Evolutionary conservation across 2,797 vertebrate genomes (phyloP), one percentile per base, ranked within the genome.

Genomic region (Tadarida brasiliensis): DNA sequence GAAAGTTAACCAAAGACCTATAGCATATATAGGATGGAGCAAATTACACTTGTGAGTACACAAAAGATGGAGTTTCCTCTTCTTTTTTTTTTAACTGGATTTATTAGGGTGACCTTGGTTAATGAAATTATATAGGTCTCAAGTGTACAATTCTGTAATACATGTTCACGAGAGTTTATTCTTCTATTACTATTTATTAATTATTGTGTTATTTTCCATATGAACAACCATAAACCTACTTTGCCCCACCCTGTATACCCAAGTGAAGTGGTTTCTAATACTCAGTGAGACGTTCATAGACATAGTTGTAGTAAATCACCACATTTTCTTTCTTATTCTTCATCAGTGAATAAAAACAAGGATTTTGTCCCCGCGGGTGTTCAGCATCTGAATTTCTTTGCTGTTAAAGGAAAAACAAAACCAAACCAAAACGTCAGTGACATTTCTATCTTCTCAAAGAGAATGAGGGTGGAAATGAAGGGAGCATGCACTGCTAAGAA

Each of bases 251-350:
- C n/a, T 68, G 5, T n/a, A 26, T 26, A 87, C 3, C 3, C 65
- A 71, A 91, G 3, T 76, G 54, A 94, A 94, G 76, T 80, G 20
- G 1, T 71, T 95, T 94, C 20, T 61, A 59, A 26, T 54, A 59
- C 2, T 90, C 30, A 68, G 54, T 70, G 7, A 85, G 87, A 54
- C 7, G 20, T 74, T 88, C 7, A 54, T 71, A 82, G 44, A 59
- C n/a, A 54, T 0, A 35, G 16, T 77, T 89, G 35, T 61, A 22
- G 22, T 67, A 78, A 80, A 24, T 76, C 63, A 91, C 91, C 47
- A 19, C 44, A 44, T 67, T 90, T 95, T 93, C 33, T 88, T 78
- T 82, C 20, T 76, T 73, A 57, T 54, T 59, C 28, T 90, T 96
- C 22, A 91, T 81, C 30, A 6, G 19, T 87, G 73, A 84, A 73